These are phyloP conservation scores for Chelonia mydas DNA, from an alignment of 2,797 vertebrate genomes.

Conservation along the genomic window DNA sequence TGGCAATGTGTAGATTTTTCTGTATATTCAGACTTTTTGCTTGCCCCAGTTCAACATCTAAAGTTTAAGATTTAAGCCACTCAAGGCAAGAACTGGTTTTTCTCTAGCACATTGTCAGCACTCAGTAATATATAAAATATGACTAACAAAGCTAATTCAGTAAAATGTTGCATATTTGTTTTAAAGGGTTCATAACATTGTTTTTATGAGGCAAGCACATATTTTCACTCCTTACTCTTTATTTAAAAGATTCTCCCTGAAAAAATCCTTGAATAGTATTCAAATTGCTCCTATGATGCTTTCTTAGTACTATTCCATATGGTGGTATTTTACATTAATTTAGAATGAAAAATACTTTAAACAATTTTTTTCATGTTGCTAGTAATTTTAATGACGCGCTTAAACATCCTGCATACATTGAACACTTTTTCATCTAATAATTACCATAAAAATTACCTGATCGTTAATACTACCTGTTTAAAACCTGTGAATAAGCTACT, in stretches of 20 bases:
- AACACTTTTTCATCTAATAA: neutral
- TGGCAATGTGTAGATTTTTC: neutral
- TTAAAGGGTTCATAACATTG: neutral
- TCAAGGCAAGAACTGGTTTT: neutral
- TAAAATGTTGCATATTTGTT: neutral
- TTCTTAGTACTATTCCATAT: fast-evolving
- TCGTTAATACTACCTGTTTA: neutral
- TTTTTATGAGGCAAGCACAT: neutral
- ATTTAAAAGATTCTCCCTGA: neutral
- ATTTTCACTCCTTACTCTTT: neutral
- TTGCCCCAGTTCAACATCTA: neutral
- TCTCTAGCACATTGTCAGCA: neutral
- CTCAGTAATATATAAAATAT: neutral
- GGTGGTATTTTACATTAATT: neutral
- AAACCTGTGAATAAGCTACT: neutral
- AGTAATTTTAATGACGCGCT: neutral
- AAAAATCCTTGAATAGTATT: neutral
- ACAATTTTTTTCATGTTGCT: constrained; percentile 6
- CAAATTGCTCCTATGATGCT: neutral
- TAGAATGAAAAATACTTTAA: neutral
- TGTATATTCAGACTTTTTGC: neutral
- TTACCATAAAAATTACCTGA: neutral
- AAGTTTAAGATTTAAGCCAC: neutral
- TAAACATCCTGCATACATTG: neutral
- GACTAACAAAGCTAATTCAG: neutral